A percentile compares a stretch with the other conserved stretches of the same genome.
Evolutionary conservation across 2,888 invertebrate genomes (phyloP).

Genomic region (Campopleginae sp.): DNA sequence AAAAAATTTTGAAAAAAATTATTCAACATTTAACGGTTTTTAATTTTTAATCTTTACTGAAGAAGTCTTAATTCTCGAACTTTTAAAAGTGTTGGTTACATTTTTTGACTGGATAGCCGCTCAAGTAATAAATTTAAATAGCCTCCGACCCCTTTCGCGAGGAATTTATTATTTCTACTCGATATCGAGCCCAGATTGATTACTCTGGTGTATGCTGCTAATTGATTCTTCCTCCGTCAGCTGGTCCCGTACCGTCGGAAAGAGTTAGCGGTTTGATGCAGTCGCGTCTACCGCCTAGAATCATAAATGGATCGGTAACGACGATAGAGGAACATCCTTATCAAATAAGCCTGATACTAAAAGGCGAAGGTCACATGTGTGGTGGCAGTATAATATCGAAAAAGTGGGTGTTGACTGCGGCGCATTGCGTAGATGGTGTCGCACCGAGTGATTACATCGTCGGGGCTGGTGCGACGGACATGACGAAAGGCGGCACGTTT

Average conservation of each 20-base stretch:
- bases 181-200: neutral
- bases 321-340: constrained; percentile 75
- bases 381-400: constrained; percentile 85
- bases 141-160: neutral
- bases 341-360: constrained; percentile 68
- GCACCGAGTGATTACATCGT: constrained; percentile 80
- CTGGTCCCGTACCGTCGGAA: neutral
- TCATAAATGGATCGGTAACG: constrained; percentile 85
- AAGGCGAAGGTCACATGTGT: constrained; percentile 84
- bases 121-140: too few species aligned
- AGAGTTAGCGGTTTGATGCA: neutral
- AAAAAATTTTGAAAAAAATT: too few species aligned
- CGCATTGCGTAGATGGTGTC: constrained; percentile 64
- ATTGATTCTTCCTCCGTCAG: neutral
- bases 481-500: constrained; percentile 84
- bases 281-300: constrained; percentile 69
- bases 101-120: too few species aligned
- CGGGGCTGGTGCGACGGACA: constrained; percentile 86
- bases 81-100: too few species aligned
- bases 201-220: neutral
- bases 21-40: neutral
- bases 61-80: too few species aligned
- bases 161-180: neutral
- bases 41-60: neutral
- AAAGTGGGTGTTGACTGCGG: constrained; percentile 85